Conservation (phyloP, 2,888 invertebrate species). For the Tipula confusa region DNA sequence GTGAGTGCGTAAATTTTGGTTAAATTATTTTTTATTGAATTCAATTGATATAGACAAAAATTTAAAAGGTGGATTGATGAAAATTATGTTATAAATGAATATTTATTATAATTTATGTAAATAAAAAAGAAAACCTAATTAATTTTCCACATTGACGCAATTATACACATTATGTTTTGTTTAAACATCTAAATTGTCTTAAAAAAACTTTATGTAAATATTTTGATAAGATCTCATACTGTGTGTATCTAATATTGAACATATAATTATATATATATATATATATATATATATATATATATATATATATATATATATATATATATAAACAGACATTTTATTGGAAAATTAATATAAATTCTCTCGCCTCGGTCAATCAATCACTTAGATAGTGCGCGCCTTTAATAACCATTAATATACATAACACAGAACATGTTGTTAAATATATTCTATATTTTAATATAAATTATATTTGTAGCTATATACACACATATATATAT, state of each 20-base stretch:
- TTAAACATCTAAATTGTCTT: constrained; percentile 14
- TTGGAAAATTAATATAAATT: neutral
- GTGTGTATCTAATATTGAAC: neutral
- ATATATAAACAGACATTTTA: neutral
- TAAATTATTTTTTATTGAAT: neutral
- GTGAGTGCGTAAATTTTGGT: neutral
- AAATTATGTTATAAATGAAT: neutral
- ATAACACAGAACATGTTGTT: neutral
- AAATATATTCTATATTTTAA: neutral
- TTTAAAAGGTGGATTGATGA: neutral
- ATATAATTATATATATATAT: neutral
- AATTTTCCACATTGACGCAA: neutral
- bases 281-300: neutral
- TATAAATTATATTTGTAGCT: neutral
- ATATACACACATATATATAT: no score
- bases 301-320: neutral
- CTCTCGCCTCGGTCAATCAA: neutral
- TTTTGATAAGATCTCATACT: neutral
- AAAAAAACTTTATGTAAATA: neutral
- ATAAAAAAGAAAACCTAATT: neutral
- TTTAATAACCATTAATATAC: neutral
- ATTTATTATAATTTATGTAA: neutral
- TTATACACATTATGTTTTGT: neutral
- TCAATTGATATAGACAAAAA: neutral
- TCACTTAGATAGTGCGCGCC: neutral